Conservation (phyloP, 2,113 vertebrate species). For the Hypomesus transpacificus region DNA sequence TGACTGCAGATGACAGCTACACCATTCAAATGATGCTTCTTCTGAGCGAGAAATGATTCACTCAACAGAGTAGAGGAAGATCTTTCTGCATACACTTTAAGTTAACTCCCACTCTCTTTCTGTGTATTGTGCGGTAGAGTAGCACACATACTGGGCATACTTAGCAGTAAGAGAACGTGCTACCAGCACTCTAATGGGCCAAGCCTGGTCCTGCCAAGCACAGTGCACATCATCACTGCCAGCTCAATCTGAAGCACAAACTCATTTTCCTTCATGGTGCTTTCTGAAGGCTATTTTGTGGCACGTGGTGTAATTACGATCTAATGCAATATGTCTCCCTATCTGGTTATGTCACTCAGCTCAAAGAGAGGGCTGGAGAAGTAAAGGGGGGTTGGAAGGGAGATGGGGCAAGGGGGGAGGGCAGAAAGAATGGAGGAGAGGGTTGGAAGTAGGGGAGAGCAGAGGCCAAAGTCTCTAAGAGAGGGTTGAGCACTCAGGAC, state of each 20-base stretch:
- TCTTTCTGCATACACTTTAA: conserved; percentile 39
- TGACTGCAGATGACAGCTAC: conserved; percentile 65
- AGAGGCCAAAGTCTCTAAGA: conserved; percentile 50
- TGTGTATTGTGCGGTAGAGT: too few species aligned
- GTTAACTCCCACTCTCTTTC: neutral
- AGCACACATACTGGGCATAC: too few species aligned
- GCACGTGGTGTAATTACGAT: conserved; percentile 73
- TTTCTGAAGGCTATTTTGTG: conserved; percentile 69
- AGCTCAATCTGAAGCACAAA: conserved; percentile 60
- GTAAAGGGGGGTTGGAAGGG: conserved; percentile 35
- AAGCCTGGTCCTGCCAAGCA: conserved; percentile 61
- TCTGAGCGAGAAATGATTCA: conserved; percentile 80
- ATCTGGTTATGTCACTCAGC: conserved; percentile 69
- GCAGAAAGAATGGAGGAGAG: neutral
- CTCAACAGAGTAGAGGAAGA: conserved; percentile 56
- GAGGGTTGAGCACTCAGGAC: conserved; percentile 53
- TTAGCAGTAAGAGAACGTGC: too few species aligned
- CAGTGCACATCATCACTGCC: conserved; percentile 51
- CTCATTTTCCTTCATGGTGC: conserved; percentile 67
- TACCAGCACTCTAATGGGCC: neutral
- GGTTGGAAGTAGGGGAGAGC: conserved; percentile 25
- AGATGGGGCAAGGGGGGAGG: neutral
- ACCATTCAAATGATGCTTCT: conserved; percentile 77
- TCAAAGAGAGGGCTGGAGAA: conserved; percentile 17
- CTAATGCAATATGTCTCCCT: conserved; percentile 67